Evolutionary conservation across 1,140 invertebrate genomes (phyloP).

Genomic region (Neotoxoptera formosana): DNA sequence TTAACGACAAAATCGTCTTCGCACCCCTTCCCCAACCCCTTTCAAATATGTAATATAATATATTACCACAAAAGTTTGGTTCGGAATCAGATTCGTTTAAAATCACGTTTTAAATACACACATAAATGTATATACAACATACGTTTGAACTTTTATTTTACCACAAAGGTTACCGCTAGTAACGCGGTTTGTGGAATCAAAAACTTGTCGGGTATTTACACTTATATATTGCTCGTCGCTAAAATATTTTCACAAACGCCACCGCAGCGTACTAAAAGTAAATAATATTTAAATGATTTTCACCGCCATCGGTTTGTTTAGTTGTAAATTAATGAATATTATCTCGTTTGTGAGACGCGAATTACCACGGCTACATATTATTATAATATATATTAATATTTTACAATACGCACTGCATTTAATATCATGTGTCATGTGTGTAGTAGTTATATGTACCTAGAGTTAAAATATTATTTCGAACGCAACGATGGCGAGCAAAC

Average conservation of each 20-base stretch:
- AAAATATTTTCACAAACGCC: not conserved
- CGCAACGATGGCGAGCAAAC: not conserved
- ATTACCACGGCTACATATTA: not conserved
- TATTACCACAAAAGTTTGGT: not conserved
- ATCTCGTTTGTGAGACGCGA: not conserved
- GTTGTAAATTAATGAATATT: not conserved
- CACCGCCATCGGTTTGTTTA: not conserved
- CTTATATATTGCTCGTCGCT: not conserved
- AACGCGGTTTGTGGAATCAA: not conserved
- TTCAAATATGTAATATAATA: not conserved
- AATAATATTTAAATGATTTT: constrained; percentile 25
- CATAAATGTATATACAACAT: not conserved
- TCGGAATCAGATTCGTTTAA: not conserved
- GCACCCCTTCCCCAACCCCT: not conserved
- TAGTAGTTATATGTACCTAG: too few relatives aligned
- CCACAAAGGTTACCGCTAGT: not conserved
- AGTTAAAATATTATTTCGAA: not conserved
- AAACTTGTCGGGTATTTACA: not conserved
- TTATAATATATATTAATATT: not conserved
- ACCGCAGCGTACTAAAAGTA: not conserved
- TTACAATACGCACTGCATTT: not conserved
- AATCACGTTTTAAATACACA: not conserved
- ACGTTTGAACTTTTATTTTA: not conserved
- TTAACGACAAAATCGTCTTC: not conserved
- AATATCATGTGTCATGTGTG: too few relatives aligned